These are phyloP conservation scores for Mustela lutreola DNA, from an alignment of 2,113 vertebrate genomes.

Conservation along the genomic window DNA sequence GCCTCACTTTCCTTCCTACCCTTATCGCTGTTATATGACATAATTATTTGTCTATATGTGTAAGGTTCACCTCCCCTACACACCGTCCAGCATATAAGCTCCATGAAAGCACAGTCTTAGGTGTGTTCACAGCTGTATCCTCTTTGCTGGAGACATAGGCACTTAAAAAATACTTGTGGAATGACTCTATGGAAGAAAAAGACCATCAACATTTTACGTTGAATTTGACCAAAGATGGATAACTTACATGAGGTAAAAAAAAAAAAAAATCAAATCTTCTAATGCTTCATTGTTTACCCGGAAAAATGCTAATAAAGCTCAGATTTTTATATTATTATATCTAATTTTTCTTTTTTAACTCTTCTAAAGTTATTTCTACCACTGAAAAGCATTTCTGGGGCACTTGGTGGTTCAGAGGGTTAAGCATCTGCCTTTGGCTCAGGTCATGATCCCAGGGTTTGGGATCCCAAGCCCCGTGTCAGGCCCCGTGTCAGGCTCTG, in stretches of 20 bases:
- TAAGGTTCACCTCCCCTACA: not conserved
- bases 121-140: not conserved
- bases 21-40: not conserved
- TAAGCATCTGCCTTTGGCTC: too few species aligned
- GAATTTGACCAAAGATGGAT: constrained; percentile 17
- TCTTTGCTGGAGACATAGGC: not conserved
- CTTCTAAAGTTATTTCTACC: not conserved
- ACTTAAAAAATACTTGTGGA: not conserved
- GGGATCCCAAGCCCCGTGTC: too few species aligned
- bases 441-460: too few species aligned
- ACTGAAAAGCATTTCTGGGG: not conserved
- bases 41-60: not conserved
- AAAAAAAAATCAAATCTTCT: constrained; percentile 12
- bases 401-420: too few species aligned
- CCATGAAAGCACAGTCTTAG: not conserved
- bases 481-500: too few species aligned
- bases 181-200: not conserved
- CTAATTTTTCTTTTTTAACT: constrained; percentile 14
- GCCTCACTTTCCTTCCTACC: not conserved
- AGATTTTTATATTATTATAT: constrained; percentile 4
- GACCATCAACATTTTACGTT: not conserved
- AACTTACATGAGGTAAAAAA: not conserved
- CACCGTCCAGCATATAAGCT: not conserved
- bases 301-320: not conserved
- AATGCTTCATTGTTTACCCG: not conserved